Conservation (phyloP, 2,113 vertebrate species). For the Bolborhynchus lineola region DNA sequence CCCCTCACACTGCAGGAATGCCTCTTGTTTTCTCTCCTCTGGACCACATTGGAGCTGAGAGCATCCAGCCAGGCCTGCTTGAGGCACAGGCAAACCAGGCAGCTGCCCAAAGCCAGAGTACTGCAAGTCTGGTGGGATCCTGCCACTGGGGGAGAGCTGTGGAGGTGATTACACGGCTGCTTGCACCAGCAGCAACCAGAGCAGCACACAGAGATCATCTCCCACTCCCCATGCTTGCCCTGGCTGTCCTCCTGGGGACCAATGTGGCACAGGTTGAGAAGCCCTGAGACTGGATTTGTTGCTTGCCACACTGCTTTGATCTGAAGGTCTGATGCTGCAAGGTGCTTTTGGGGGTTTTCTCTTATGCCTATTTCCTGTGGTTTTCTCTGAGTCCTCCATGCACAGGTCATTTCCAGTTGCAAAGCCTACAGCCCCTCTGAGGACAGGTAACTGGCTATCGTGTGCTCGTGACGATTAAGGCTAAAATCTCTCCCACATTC, state of each 20-base stretch:
- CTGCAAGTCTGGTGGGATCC: not conserved
- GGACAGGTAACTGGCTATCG: not conserved
- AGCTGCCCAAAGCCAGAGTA: not conserved
- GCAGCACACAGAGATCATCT: not conserved
- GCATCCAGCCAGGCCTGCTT: not conserved
- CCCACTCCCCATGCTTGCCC: not conserved
- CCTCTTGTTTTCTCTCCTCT: constrained; percentile 18
- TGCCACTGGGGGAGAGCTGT: not conserved
- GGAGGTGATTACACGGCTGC: not conserved
- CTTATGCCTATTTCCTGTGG: accelerated
- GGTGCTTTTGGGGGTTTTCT: not conserved
- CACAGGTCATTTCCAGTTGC: not conserved
- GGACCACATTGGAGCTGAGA: not conserved
- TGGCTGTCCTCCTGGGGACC: not conserved
- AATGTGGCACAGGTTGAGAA: accelerated
- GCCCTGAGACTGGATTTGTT: not conserved
- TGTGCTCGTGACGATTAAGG: not conserved
- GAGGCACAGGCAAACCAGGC: not conserved
- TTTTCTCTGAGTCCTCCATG: not conserved
- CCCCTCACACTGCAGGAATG: not conserved
- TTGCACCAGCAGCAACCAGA: not conserved
- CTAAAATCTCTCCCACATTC: not conserved
- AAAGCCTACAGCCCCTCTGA: not conserved
- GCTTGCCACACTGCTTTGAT: not conserved
- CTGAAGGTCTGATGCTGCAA: not conserved